Conservation (phyloP, 2,797 vertebrate genomes). For the Sciurus vulgaris region DNA sequence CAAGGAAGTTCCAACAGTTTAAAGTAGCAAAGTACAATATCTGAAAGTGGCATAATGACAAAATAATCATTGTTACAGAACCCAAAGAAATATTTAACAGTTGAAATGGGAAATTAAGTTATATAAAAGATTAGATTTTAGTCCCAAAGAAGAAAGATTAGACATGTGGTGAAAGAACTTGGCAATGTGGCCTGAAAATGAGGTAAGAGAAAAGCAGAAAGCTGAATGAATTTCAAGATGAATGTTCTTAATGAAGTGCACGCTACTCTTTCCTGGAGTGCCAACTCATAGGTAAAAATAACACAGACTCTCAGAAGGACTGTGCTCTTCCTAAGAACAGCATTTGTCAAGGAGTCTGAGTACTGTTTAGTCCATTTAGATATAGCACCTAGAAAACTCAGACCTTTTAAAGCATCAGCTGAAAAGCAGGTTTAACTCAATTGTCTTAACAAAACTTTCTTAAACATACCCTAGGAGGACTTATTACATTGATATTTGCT, state of each 20-base stretch:
- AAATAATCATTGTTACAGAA: not conserved
- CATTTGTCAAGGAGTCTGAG: slow-evolving; percentile 10
- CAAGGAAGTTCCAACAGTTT: not conserved
- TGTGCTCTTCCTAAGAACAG: not conserved
- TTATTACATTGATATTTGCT: not conserved
- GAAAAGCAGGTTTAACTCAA: not conserved
- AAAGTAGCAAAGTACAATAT: not conserved
- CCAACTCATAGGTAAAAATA: slow-evolving; percentile 69
- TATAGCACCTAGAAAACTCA: slow-evolving; percentile 2
- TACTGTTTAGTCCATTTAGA: not conserved
- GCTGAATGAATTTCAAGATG: slow-evolving; percentile 60
- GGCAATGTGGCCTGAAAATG: not conserved
- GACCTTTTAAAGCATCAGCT: slow-evolving; percentile 34
- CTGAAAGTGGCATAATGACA: not conserved
- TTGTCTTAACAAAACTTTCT: not conserved
- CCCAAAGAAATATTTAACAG: slow-evolving; percentile 10
- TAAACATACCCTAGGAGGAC: not conserved
- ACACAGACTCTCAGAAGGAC: slow-evolving; percentile 7
- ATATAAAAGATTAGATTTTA: slow-evolving; percentile 19
- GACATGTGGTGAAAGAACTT: not conserved
- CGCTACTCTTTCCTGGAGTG: slow-evolving; percentile 32
- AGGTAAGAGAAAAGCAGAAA: slow-evolving; percentile 22
- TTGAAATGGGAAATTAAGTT: not conserved
- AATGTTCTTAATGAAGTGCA: slow-evolving; percentile 64
- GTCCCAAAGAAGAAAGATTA: slow-evolving; percentile 22